A percentile compares a stretch with the other conserved stretches of the same genome.
Evolutionary conservation across 2,888 invertebrate species (phyloP).

Genomic region (Tetrapedia diversipes): DNA sequence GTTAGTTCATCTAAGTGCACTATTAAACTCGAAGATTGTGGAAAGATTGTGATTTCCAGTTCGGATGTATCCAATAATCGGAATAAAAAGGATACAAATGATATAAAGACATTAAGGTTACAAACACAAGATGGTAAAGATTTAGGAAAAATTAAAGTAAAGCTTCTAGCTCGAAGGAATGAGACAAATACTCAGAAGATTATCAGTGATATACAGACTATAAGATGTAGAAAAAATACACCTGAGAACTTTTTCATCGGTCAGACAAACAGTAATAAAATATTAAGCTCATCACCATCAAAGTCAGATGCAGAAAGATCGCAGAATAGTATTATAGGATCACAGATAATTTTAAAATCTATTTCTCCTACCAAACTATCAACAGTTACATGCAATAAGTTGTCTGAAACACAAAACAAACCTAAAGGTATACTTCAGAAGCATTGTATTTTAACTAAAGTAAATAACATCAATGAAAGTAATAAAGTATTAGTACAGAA

Average conservation of each 20-base stretch:
- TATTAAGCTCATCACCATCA: background rate
- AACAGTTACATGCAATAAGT: background rate
- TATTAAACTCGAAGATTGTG: background rate
- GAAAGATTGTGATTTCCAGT: background rate
- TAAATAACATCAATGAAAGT: background rate
- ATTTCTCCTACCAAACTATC: background rate
- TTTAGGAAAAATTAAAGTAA: constrained; percentile 74
- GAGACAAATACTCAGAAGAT: constrained; percentile 58
- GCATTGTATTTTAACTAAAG: background rate
- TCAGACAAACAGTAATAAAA: background rate
- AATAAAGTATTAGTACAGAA: background rate
- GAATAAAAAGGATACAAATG: background rate
- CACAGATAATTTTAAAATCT: background rate
- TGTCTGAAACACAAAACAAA: background rate
- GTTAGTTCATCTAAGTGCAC: constrained; percentile 7
- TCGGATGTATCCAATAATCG: background rate
- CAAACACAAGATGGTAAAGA: constrained; percentile 73
- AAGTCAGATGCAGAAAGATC: no score
- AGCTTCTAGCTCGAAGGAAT: constrained; percentile 58
- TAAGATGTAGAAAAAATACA: background rate
- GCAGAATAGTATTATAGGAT: background rate
- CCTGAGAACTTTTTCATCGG: background rate
- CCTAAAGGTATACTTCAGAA: background rate
- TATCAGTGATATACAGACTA: constrained; percentile 44
- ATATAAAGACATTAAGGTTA: constrained; percentile 72